A percentile compares a stretch with the other conserved stretches of the same genome.
Conservation (phyloP, 2,888 invertebrate genomes). For the Tethea ocularis region DNA sequence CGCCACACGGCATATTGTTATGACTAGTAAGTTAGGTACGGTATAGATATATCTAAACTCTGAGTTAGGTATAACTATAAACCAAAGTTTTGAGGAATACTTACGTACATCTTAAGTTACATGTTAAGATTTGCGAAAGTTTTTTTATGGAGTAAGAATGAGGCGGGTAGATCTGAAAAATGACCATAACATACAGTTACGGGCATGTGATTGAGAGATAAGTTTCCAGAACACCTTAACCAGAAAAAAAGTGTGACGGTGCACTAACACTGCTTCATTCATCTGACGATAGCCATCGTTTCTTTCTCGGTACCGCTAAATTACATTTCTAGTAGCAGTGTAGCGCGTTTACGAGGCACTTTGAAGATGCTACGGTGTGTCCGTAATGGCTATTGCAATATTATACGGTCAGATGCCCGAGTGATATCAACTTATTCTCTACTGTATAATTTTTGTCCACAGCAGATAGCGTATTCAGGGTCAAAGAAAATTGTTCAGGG, state of each 20-base stretch:
- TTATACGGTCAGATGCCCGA: conserved; percentile 76
- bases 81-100: background rate
- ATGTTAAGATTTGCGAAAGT: conserved; percentile 57
- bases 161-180: conserved; percentile 58
- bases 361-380: conserved; percentile 77
- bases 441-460: conserved; percentile 74
- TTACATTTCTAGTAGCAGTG: conserved; percentile 81
- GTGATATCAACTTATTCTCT: conserved; percentile 76
- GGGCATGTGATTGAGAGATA: conserved; percentile 65
- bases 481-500: conserved; percentile 73
- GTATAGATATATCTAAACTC: background rate
- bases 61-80: background rate
- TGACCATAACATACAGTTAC: conserved; percentile 57
- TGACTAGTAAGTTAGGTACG: background rate
- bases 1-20: conserved; percentile 17
- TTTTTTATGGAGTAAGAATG: conserved; percentile 49
- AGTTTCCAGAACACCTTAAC: conserved; percentile 75
- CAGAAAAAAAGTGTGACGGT: conserved; percentile 69
- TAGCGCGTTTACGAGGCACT: conserved; percentile 80
- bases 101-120: conserved; percentile 11
- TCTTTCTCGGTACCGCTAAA: conserved; percentile 81
- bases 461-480: conserved; percentile 65
- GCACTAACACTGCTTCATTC: conserved; percentile 71
- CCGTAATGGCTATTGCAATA: conserved; percentile 80
- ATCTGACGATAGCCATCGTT: conserved; percentile 75